Evolutionary conservation across 2,797 vertebrate species (phyloP), one percentile per base, ranked within the genome.

Genomic region (Spinus pinus): DNA sequence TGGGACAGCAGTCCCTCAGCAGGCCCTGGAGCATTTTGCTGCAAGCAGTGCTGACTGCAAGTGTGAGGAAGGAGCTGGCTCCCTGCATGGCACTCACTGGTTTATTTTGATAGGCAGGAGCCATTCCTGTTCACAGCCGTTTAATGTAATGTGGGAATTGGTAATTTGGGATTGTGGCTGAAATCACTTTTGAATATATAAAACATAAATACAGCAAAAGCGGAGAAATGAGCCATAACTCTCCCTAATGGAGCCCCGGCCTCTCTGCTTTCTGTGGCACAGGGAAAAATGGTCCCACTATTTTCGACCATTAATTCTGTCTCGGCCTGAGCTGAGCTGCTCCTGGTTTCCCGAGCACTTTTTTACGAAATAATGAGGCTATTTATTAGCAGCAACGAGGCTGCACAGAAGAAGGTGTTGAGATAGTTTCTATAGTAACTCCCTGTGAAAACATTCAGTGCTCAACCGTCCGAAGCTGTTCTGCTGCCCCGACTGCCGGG

Each of bases 331-430:
- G 90, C 91, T 1, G 5, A 39, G 86, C 86, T 95, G 82, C 95
- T 95, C 94, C 96, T 81, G 94, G 71, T 96, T 97, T 97, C 94
- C 91, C 37, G 37, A 97, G 91, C 87, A 93, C 96, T 97, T 97
- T 96, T 96, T 96, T 97, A 92, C 89, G 80, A 94, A 97, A 97
- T 97, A 98, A 97, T 96, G 96, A 98, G 95, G 94, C 97, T 94
- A 96, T 98, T 98, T 98, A 97, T 98, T 97, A 97, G 96, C 83
- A 95, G 44, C 81, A 85, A 94, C 60, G 49, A 92, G 94, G 92
- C 86, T 51, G 87, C 86, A 90, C 95, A 66, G 91, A 91, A 93
- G 90, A 61, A 64, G 78, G 50, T 87, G 94, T 72, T 47, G 64
- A 22, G 73, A 83, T 47, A 47, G 97, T 98, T 97, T 97, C 98